Evolutionary conservation across 1,140 invertebrate genomes (phyloP), one percentile per base, ranked within the genome.

Genomic region (Halictus rubicundus): DNA sequence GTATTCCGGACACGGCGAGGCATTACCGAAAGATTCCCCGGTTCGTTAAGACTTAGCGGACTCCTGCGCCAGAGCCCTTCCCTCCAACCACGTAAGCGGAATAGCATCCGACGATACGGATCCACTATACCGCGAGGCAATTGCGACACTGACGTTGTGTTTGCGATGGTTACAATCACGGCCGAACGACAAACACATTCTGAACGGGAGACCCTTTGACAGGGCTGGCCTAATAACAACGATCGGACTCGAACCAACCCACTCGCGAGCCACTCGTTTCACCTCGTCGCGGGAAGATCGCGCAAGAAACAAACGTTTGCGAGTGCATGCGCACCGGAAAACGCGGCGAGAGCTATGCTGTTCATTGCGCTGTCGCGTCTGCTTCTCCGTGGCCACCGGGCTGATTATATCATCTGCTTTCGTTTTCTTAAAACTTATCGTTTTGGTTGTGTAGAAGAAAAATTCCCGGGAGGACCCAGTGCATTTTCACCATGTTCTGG

Each of bases 361-460:
- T 85, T 85, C 84, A 85, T 85, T 85, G 70, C 79, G 46, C 74
- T 60, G 25, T 46, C 60, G 57, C 59, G 60, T 16, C 61, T 68
- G 61, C 70, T 61, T 27, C 52, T 37, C 23, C 49, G 39, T 46
- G 27, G n/a, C 54, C 39, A 42, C 16, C 27, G 39, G 39, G 10
- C 19, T 39, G 27, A 0, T 16, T 21, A n/a, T n/a, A n/a, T n/a
- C n/a, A n/a, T n/a, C n/a, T n/a, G n/a, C n/a, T n/a, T n/a, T n/a
- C n/a, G n/a, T n/a, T 32, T 32, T 32, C 32, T 32, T 1, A 32
- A 32, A 32, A 32, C n/a, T n/a, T n/a, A 32, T 32, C 32, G 32
- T 32, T 3, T 1, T 32, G 3, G 32, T 32, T 32, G 32, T 3
- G 5, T 32, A 3, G 3, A 32, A 32, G 2, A 32, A 3, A 32